A percentile compares a stretch with the other conserved stretches of the same genome.
Conservation (phyloP, 1,140 invertebrate species). For the Leptonema lineaticorne region DNA sequence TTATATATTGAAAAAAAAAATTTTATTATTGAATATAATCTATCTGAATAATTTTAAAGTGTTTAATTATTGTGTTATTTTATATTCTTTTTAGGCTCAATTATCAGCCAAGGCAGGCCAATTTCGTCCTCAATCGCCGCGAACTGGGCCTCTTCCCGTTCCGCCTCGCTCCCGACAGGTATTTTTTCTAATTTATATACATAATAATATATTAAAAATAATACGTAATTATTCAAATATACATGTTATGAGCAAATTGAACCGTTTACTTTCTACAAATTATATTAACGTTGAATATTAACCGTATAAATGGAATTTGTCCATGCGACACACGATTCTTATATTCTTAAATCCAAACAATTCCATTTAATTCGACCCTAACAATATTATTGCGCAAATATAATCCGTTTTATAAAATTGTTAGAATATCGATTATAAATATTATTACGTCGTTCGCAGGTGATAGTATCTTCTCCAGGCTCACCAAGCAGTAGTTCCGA, state of each 20-base stretch:
- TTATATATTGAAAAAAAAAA: neutral
- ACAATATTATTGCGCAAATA: neutral
- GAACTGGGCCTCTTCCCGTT: conserved; percentile 53
- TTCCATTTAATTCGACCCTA: no score
- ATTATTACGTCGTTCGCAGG: conserved; percentile 47
- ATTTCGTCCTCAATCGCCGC: conserved; percentile 66
- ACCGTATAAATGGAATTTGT: no score
- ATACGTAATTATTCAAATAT: no score
- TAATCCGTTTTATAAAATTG: neutral
- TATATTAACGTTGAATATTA: no score
- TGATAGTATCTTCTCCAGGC: conserved; percentile 74
- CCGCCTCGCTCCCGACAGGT: conserved; percentile 56
- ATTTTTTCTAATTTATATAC: no score
- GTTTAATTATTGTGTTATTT: neutral
- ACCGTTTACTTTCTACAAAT: no score
- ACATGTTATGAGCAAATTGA: no score
- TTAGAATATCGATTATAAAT: neutral
- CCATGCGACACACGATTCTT: no score
- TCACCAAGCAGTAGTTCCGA: conserved; percentile 69
- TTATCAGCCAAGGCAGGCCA: conserved; percentile 65
- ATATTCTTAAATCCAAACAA: no score
- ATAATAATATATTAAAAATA: neutral
- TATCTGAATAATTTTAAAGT: neutral
- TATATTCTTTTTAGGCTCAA: conserved; percentile 54
- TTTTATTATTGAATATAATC: neutral